Conservation (phyloP, 2,797 vertebrate species). For the Phylloscopus collybita region DNA sequence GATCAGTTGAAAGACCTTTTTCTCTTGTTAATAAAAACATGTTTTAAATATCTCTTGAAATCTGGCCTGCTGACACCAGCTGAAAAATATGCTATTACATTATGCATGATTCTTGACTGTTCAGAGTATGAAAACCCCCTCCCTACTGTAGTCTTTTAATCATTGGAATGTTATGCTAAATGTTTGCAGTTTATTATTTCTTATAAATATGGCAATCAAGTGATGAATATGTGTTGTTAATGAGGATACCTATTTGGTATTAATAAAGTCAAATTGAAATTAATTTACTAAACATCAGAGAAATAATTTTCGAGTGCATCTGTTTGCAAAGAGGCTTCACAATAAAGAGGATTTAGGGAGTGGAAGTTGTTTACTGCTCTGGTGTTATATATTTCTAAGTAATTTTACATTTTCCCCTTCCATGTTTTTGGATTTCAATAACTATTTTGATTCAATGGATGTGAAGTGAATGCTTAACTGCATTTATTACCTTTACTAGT, state of each 20-base stretch:
- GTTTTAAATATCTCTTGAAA: slow-evolving; percentile 59
- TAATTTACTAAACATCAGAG: slow-evolving; percentile 36
- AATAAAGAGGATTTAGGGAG: not conserved
- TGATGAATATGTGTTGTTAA: slow-evolving; percentile 16
- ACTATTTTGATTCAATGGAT: not conserved
- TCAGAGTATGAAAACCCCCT: not conserved
- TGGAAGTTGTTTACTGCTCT: not conserved
- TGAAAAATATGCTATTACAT: slow-evolving; percentile 66
- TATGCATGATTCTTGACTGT: slow-evolving; percentile 71
- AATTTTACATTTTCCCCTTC: not conserved
- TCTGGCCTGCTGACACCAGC: slow-evolving; percentile 70
- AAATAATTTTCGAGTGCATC: not conserved
- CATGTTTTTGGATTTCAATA: not conserved
- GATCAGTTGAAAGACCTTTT: slow-evolving; percentile 54
- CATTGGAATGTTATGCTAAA: slow-evolving; percentile 25
- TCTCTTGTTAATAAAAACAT: slow-evolving; percentile 62
- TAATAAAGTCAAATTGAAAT: slow-evolving; percentile 43
- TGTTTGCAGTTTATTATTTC: slow-evolving; percentile 42
- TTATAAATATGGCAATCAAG: slow-evolving; percentile 55
- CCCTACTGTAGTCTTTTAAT: not conserved
- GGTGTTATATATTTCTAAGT: not conserved
- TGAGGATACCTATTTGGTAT: slow-evolving; percentile 6
- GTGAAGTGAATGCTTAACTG: not conserved
- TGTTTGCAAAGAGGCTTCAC: not conserved
- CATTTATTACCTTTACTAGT: not conserved